Percentiles rank a stretch among this genome's conserved stretches.
Conservation (phyloP, 2,888 invertebrate genomes). For the Athalia circularis region DNA sequence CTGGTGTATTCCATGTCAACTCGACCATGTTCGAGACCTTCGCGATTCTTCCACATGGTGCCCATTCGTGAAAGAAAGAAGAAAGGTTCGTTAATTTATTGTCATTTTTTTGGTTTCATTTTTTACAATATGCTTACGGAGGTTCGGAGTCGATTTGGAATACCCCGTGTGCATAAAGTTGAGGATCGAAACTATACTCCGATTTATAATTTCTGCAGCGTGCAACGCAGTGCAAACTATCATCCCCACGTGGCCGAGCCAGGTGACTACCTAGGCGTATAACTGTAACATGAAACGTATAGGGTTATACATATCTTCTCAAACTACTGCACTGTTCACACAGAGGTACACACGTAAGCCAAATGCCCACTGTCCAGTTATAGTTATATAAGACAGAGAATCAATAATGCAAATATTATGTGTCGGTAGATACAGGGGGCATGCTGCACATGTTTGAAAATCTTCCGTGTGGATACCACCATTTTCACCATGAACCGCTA, state of each 20-base stretch:
- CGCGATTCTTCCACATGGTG: too few relatives aligned
- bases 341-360: slow-evolving; percentile 25
- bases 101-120: too few relatives aligned
- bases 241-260: slow-evolving; percentile 26
- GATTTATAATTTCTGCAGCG: slow-evolving; percentile 63
- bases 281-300: not conserved
- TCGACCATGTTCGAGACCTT: too few relatives aligned
- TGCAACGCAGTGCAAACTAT: slow-evolving; percentile 49
- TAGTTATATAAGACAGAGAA: not conserved
- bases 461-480: not conserved
- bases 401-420: slow-evolving; percentile 41
- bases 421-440: not conserved
- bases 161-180: slow-evolving; percentile 24
- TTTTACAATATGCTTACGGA: too few relatives aligned
- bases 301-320: too few relatives aligned
- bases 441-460: not conserved
- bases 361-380: slow-evolving; percentile 39
- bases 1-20: too few relatives aligned
- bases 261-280: slow-evolving; percentile 55
- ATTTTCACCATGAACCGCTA: not conserved
- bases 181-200: slow-evolving; percentile 56
- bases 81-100: too few relatives aligned
- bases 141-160: not conserved
- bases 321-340: slow-evolving; percentile 6
- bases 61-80: too few relatives aligned